A percentile compares a stretch with the other conserved stretches of the same genome.
phyloP scores from a whole-genome alignment of 2,113 vertebrate species.

The Scatophagus argus region DNA sequence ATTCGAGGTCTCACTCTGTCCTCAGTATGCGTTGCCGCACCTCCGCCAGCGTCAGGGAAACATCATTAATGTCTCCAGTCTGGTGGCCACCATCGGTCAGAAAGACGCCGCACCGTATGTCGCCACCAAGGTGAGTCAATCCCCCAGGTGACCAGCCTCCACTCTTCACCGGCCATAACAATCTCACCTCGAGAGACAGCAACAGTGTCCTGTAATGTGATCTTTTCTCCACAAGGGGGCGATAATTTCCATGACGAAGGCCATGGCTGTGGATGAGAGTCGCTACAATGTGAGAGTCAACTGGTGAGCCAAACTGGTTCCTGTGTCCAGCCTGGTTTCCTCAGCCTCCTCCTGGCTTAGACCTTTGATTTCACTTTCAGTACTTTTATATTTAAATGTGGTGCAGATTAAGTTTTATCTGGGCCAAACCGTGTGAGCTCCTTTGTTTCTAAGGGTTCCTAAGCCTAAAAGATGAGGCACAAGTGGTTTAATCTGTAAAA shows the following conservation, averaged over 20 bases:
- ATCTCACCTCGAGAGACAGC: background rate
- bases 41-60: constrained; percentile 84
- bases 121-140: constrained; percentile 86
- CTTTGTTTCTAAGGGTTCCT: no score
- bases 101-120: constrained; percentile 84
- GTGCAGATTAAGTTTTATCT: no score
- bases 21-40: constrained; percentile 84
- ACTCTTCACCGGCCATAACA: background rate
- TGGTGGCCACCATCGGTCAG: constrained; percentile 85
- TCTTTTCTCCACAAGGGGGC: constrained; percentile 82
- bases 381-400: background rate
- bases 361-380: background rate
- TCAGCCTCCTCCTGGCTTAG: no score
- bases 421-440: no score
- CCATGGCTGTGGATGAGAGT: constrained; percentile 90
- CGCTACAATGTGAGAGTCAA: constrained; percentile 85
- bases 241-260: constrained; percentile 88
- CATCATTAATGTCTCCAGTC: constrained; percentile 88
- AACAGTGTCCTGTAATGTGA: background rate
- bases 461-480: no score
- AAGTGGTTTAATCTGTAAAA: no score
- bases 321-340: background rate
- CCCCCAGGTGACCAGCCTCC: rapidly evolving
- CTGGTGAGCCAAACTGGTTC: constrained; percentile 79
- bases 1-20: constrained; percentile 13